A percentile compares a stretch with the other conserved stretches of the same genome.
Evolutionary conservation across 2,797 vertebrate species (phyloP).

Genomic region (Tenualosa ilisha): DNA sequence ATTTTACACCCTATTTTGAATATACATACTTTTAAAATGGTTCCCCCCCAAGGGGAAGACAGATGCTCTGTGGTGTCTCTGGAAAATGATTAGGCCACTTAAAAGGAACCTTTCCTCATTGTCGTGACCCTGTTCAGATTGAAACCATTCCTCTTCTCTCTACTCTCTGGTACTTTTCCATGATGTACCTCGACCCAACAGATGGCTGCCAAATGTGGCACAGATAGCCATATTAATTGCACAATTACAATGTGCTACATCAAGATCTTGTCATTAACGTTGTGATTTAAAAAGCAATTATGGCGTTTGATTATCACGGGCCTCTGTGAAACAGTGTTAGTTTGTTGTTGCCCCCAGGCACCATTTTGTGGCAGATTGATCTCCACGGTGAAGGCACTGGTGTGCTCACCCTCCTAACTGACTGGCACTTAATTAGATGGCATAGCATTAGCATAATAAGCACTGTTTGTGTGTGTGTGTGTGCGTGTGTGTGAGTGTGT

Average conservation of each 20-base stretch:
- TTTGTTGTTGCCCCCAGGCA: conserved; percentile 57
- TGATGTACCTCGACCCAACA: conserved; percentile 60
- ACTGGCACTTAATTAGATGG: conserved; percentile 70
- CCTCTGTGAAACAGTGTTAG: conserved; percentile 56
- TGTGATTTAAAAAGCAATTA: conserved; percentile 80
- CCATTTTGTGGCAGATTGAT: conserved; percentile 64
- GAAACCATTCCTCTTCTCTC: neutral
- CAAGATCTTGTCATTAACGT: conserved; percentile 76
- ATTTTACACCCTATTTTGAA: neutral
- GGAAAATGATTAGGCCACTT: neutral
- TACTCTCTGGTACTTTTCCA: conserved; percentile 61
- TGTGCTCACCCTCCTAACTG: conserved; percentile 62
- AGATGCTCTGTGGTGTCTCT: neutral
- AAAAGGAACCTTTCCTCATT: neutral
- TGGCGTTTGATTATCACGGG: conserved; percentile 72
- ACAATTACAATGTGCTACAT: conserved; percentile 75
- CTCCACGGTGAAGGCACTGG: conserved; percentile 58
- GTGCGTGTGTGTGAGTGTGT: neutral
- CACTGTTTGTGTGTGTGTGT: conserved; percentile 18
- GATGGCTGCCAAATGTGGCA: conserved; percentile 70
- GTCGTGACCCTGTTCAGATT: neutral
- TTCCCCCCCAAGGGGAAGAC: neutral
- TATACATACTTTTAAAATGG: neutral
- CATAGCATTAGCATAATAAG: conserved; percentile 61
- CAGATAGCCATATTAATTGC: conserved; percentile 77